These are phyloP conservation scores for Myripristis murdjan DNA, from an alignment of 2,797 vertebrate genomes.

Conservation along the genomic window DNA sequence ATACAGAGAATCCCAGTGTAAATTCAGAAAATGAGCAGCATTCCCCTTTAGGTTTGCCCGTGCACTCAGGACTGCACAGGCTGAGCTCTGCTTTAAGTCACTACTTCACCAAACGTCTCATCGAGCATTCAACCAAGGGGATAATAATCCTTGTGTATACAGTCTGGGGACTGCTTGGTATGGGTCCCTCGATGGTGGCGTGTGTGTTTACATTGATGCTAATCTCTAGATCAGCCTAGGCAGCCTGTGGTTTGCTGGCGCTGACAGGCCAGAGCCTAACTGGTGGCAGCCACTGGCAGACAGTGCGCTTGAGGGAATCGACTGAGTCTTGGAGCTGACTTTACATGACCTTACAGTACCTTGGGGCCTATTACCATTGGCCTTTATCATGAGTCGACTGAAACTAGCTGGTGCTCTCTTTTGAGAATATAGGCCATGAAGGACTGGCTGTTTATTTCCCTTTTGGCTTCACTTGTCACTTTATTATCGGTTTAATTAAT, in stretches of 20 bases:
- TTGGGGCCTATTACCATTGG: background rate
- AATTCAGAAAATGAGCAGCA: too few relatives aligned
- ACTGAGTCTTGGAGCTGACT: conserved; percentile 38
- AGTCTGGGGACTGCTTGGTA: conserved; percentile 9
- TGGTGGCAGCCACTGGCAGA: conserved; percentile 30
- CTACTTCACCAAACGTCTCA: conserved; percentile 16
- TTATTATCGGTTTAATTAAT: conserved; percentile 59
- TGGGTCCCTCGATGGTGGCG: conserved; percentile 15
- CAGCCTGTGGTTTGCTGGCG: conserved; percentile 40
- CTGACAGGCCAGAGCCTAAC: conserved; percentile 53
- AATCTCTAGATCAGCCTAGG: conserved; percentile 19
- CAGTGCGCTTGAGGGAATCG: conserved; percentile 58
- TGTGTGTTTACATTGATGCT: conserved; percentile 48
- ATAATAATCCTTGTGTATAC: conserved; percentile 41
- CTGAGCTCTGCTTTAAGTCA: conserved; percentile 30
- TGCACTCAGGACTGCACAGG: background rate
- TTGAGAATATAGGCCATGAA: conserved; percentile 56
- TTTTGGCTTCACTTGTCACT: conserved; percentile 43
- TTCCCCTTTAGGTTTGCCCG: background rate
- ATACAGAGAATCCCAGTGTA: too few relatives aligned
- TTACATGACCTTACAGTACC: conserved; percentile 26
- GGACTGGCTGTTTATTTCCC: conserved; percentile 60
- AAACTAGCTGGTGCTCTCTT: conserved; percentile 51
- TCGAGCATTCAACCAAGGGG: conserved; percentile 23
- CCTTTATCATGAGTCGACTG: conserved; percentile 46